Evolutionary conservation across 35 echinoderm and acorn worm genomes (phyloP).

Genomic region (Apostichopus japonicus): DNA sequence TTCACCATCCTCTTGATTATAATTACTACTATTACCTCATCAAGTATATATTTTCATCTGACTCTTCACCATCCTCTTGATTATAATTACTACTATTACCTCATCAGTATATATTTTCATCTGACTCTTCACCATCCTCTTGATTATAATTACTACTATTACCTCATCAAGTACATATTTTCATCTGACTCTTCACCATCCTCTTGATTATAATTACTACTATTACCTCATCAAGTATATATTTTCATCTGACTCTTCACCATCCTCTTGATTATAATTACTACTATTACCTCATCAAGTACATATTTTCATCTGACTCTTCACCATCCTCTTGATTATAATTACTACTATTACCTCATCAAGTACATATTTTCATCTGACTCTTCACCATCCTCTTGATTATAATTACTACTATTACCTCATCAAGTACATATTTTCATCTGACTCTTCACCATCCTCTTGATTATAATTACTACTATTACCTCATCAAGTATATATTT

Average conservation of each 20-base stretch:
- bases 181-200: conserved; percentile 58
- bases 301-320: conserved; percentile 66
- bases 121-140: conserved; percentile 51
- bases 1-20: conserved; percentile 37
- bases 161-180: conserved; percentile 78
- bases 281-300: conserved; percentile 62
- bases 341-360: conserved; percentile 49
- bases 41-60: conserved; percentile 73
- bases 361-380: conserved; percentile 73
- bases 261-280: conserved; percentile 23
- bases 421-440: conserved; percentile 73
- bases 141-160: no score
- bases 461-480: no score
- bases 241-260: conserved; percentile 62
- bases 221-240: conserved; percentile 70
- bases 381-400: conserved; percentile 41
- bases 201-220: background rate
- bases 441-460: conserved; percentile 51
- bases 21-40: conserved; percentile 49
- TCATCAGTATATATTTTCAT: conserved; percentile 74
- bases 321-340: conserved; percentile 37
- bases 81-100: conserved; percentile 14
- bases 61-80: conserved; percentile 41
- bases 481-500: conserved; percentile 79
- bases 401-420: conserved; percentile 35